Conservation (phyloP, 2,888 invertebrate genomes). For the Scrobipalpa atriplicella region DNA sequence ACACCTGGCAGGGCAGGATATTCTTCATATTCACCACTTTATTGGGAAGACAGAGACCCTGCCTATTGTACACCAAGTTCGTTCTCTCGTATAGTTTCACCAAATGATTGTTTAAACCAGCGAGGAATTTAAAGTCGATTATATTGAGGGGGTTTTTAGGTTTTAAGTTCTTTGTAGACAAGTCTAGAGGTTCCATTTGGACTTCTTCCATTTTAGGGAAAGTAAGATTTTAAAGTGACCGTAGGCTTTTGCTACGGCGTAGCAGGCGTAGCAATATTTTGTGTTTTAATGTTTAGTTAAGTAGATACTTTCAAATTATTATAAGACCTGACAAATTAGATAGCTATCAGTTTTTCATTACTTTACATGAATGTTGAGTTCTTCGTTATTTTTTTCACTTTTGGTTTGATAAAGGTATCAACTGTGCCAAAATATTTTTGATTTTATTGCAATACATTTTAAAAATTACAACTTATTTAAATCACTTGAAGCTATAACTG, state of each 20-base stretch:
- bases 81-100: slow-evolving; percentile 70
- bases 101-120: slow-evolving; percentile 70
- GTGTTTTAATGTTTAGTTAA: no score
- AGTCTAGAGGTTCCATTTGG: slow-evolving; percentile 72
- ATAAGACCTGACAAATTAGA: no score
- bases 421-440: neutral
- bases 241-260: slow-evolving; percentile 11
- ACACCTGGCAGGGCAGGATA: slow-evolving; percentile 82
- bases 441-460: neutral
- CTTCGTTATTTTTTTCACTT: no score
- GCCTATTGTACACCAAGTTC: slow-evolving; percentile 49
- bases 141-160: slow-evolving; percentile 56
- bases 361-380: no score
- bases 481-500: neutral
- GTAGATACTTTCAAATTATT: no score
- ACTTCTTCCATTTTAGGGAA: slow-evolving; percentile 56
- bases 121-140: slow-evolving; percentile 69
- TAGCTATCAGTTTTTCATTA: no score
- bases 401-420: no score
- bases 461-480: neutral
- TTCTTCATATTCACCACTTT: slow-evolving; percentile 54
- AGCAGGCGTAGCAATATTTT: neutral
- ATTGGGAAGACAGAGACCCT: slow-evolving; percentile 42
- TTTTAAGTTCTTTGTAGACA: slow-evolving; percentile 56
- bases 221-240: neutral